phyloP scores from a whole-genome alignment of 1,140 invertebrate species.

The Odontomachus brunneus region DNA sequence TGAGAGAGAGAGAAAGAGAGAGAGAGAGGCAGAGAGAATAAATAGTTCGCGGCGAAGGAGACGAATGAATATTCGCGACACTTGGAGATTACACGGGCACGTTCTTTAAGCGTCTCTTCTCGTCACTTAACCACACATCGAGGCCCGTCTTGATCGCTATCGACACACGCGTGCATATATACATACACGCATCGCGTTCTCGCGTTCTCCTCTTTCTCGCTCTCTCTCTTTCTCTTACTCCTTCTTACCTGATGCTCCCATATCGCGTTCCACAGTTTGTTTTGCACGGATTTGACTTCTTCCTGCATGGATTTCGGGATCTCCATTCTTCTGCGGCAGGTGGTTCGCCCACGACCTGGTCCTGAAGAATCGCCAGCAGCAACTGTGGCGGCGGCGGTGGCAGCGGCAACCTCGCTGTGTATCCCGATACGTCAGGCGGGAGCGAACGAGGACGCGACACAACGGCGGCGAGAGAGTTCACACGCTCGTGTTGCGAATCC shows the following conservation, averaged over 20 bases:
- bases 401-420: slow-evolving; percentile 51
- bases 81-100: not conserved
- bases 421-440: slow-evolving; percentile 42
- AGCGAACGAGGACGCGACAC: slow-evolving; percentile 23
- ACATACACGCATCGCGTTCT: slow-evolving; percentile 7
- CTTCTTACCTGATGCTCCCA: slow-evolving; percentile 88
- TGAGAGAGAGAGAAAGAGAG: too few species aligned
- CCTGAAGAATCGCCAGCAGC: slow-evolving; percentile 58
- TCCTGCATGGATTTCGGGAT: slow-evolving; percentile 88
- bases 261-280: slow-evolving; percentile 89
- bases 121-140: not conserved
- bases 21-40: not conserved
- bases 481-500: not conserved
- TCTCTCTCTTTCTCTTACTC: slow-evolving; percentile 51
- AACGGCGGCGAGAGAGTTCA: slow-evolving; percentile 23
- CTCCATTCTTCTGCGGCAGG: slow-evolving; percentile 85
- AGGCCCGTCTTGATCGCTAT: slow-evolving; percentile 32
- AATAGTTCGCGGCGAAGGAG: not conserved
- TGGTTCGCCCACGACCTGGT: slow-evolving; percentile 61
- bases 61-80: not conserved
- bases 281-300: slow-evolving; percentile 88
- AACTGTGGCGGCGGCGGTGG: slow-evolving; percentile 52
- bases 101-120: not conserved
- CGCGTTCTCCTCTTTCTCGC: slow-evolving; percentile 23
- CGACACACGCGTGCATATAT: slow-evolving; percentile 15